Conservation (phyloP, 2,888 invertebrate genomes). For the Morpho helenor region DNA sequence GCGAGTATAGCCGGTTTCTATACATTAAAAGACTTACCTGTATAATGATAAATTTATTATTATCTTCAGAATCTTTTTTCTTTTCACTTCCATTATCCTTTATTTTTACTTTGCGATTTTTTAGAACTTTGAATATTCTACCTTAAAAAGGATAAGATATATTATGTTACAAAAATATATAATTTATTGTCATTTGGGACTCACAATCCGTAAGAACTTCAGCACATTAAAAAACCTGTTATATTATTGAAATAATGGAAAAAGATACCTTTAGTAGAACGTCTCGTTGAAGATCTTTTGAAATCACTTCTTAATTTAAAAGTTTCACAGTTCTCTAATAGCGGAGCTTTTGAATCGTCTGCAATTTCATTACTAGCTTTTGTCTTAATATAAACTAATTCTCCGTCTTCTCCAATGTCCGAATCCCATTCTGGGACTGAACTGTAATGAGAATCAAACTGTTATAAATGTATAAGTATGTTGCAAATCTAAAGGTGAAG, state of each 20-base stretch:
- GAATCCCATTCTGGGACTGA: constrained; percentile 85
- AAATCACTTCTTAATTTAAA: constrained; percentile 68
- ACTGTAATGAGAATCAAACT: constrained; percentile 42
- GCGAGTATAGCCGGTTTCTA: too few species aligned
- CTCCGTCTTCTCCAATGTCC: constrained; percentile 81
- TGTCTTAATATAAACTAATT: constrained; percentile 83
- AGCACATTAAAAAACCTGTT: too few species aligned
- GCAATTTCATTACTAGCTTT: constrained; percentile 38
- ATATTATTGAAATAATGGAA: background rate
- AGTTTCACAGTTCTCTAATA: constrained; percentile 63
- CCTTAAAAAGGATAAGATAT: constrained; percentile 36
- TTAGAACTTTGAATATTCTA: constrained; percentile 63
- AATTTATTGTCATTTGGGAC: background rate
- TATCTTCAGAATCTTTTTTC: constrained; percentile 38
- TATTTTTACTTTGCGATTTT: constrained; percentile 50
- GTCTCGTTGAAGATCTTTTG: constrained; percentile 63
- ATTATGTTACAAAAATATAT: background rate
- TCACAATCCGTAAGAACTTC: too few species aligned
- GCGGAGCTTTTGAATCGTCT: constrained; percentile 42
- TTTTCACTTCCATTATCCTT: constrained; percentile 34
- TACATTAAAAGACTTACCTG: constrained; percentile 40
- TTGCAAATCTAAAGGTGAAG: background rate
- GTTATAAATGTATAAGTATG: background rate
- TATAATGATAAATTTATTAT: constrained; percentile 44
- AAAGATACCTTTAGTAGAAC: constrained; percentile 59